Evolutionary conservation across 2,113 vertebrate genomes (phyloP).

Genomic region (Hippocampus comes): DNA sequence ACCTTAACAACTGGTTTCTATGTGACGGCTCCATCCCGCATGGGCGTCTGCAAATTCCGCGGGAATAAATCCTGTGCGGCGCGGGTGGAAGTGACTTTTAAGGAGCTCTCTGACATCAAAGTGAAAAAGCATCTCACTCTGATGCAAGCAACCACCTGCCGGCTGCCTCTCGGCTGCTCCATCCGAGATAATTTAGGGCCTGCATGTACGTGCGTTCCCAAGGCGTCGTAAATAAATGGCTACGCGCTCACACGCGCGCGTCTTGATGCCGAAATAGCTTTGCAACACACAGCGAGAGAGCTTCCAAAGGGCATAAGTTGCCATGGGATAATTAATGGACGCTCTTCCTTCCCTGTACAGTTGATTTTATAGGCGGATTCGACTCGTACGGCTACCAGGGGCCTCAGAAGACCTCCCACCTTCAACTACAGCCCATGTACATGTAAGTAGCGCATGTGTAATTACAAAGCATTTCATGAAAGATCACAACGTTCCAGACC

Average conservation of each 20-base stretch:
- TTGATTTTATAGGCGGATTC: constrained; percentile 99
- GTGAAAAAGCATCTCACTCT: constrained; percentile 29
- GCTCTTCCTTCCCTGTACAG: constrained; percentile 64
- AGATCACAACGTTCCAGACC: no score
- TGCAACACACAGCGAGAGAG: no score
- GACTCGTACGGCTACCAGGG: constrained; percentile 99
- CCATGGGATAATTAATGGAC: constrained; percentile 27
- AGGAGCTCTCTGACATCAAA: constrained; percentile 53
- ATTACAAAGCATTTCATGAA: neutral
- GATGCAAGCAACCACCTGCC: constrained; percentile 55
- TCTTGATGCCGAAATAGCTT: neutral
- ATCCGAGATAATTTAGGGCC: constrained; percentile 50
- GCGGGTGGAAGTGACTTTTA: constrained; percentile 36
- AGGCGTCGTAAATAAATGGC: constrained; percentile 40
- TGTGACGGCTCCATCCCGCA: constrained; percentile 21
- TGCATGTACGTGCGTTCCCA: constrained; percentile 31
- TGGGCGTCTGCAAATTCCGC: constrained; percentile 15
- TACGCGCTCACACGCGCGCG: constrained; percentile 4
- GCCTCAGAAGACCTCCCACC: constrained; percentile 98
- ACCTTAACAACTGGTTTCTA: neutral
- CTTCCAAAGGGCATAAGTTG: neutral
- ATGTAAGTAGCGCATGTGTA: constrained; percentile 81
- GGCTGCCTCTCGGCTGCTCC: constrained; percentile 35
- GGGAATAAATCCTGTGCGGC: constrained; percentile 32
- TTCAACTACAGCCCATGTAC: constrained; percentile 98